Base-by-base conservation (phyloP, 2,888 invertebrate genomes). In the Steinernema hermaphroditum region DNA sequence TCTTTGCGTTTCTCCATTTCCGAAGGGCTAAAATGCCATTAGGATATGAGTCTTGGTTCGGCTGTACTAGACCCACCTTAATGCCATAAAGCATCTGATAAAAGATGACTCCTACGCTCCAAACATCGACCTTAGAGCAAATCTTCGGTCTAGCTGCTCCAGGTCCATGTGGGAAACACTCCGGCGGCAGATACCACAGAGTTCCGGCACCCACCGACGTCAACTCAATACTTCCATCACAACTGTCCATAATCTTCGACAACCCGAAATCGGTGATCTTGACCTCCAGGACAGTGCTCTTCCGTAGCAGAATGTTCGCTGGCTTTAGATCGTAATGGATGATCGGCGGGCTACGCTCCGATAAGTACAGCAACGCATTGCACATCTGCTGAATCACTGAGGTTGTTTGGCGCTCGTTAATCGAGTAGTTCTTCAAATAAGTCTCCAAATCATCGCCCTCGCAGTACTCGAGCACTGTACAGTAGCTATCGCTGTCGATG, bases 181-280 rank as follows among this genome's bases (percentile, higher is more conserved):
- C 97, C 44, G 97, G 97, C 79, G 97, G 97, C 87, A 97, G 91
- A 90, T 97, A 97, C 96, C 97, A 97, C 89, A 97, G 97, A 84
- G 97, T 97, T 88, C 97, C 97, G 96, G 97, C 97, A 85, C 97
- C 97, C 90, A 97, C 97, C 80, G 96, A 96, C 80, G 97, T 97
- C 86, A 97, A 91, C 89, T 97, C 97, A 96, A 97, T 97, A 84
- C 96, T 96, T 57, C 79, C 78, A 74, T 96, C 46, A 16, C 6
- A 6, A 46, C 16, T 46, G 87, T 96, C 96, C 96, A 97, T 97
- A 76, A 97, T 95, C 91, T 97, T 97, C 85, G 95, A 95, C 80
- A 97, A 91, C 86, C 97, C 97, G 88, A 97, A 97, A 90, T 97
- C 97, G 2, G 97, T 97, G 87, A 97, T 96, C 90, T 97, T 97